Evolutionary conservation across 2,888 invertebrate species (phyloP).

Genomic region (Tipula vernalis): DNA sequence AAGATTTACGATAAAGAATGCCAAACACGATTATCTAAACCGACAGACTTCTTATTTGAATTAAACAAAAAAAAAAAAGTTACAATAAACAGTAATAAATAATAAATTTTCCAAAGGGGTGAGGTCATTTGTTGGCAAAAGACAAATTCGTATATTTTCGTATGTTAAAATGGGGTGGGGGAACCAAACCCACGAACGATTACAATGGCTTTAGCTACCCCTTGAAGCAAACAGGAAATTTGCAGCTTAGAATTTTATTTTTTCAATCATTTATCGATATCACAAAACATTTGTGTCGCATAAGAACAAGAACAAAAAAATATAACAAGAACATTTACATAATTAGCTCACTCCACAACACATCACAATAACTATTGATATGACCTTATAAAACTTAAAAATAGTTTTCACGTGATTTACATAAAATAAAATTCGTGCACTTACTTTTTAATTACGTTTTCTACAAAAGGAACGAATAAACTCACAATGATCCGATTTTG

Average conservation of each 20-base stretch:
- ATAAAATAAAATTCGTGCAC: not conserved
- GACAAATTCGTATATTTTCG: not conserved
- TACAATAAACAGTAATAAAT: not conserved
- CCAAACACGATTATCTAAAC: too few species aligned
- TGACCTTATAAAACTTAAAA: not conserved
- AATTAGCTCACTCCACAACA: not conserved
- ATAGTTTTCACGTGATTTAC: not conserved
- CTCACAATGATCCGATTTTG: not conserved
- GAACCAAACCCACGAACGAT: not conserved
- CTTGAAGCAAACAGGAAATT: not conserved
- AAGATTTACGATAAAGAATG: too few species aligned
- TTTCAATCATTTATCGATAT: not conserved
- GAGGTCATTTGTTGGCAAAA: not conserved
- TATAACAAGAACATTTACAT: not conserved
- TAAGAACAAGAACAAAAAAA: not conserved
- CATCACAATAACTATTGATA: not conserved
- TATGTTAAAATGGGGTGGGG: not conserved
- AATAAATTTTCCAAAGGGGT: not conserved
- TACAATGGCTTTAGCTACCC: not conserved
- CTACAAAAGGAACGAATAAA: not conserved
- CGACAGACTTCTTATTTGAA: not conserved
- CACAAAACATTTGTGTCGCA: not conserved
- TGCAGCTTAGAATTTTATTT: not conserved
- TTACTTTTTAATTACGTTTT: not conserved
- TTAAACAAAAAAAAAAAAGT: not conserved